Conservation (phyloP, 2,888 invertebrate species). For the Noctuana brunneofusca region DNA sequence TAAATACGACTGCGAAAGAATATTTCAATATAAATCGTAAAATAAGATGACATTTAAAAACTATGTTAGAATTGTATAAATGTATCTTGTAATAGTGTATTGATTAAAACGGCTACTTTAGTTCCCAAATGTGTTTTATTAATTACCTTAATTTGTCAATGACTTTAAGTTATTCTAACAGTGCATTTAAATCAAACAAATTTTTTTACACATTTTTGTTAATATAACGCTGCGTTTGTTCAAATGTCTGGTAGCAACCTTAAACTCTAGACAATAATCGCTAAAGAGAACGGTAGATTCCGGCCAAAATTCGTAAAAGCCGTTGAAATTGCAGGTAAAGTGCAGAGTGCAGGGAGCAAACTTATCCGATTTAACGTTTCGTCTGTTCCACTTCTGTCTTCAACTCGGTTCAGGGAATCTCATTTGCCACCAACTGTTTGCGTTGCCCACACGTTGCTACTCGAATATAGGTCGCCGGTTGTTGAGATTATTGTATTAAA, state of each 20-base stretch:
- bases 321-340: slow-evolving; percentile 28
- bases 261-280: neutral
- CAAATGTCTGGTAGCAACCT: neutral
- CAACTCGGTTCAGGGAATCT: slow-evolving; percentile 24
- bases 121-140: no score
- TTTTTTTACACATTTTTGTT: no score
- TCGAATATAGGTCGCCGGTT: slow-evolving; percentile 17
- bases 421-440: slow-evolving; percentile 28
- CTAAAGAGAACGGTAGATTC: slow-evolving; percentile 21
- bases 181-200: no score
- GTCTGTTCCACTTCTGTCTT: slow-evolving; percentile 26
- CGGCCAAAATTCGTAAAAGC: slow-evolving; percentile 28
- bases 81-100: no score
- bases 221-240: neutral
- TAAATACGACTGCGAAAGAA: neutral
- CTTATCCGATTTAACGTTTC: slow-evolving; percentile 30
- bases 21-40: neutral
- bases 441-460: slow-evolving; percentile 22
- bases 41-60: neutral
- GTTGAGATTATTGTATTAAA: neutral
- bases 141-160: no score
- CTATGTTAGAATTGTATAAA: no score
- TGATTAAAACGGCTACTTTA: no score
- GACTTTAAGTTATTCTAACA: no score
- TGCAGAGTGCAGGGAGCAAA: slow-evolving; percentile 19